Evolutionary conservation across 2,113 vertebrate genomes (phyloP).

Genomic region (Rhea pennata): DNA sequence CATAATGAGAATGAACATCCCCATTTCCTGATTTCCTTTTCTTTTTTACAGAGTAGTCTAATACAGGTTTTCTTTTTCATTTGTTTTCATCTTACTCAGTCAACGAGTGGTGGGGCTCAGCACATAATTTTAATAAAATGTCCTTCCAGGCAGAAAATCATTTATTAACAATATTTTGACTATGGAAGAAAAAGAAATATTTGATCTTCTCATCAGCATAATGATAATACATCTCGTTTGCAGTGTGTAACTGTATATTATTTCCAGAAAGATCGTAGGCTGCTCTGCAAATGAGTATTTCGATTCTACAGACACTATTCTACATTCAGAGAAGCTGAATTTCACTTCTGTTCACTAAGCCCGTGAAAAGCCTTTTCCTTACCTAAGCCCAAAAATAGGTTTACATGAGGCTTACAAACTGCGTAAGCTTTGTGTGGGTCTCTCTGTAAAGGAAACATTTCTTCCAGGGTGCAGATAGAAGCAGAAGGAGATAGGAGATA

Average conservation of each 20-base stretch:
- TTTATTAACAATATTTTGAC: slow-evolving; percentile 62
- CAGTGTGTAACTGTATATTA: slow-evolving; percentile 44
- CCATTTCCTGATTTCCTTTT: background rate
- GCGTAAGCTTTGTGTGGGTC: slow-evolving; percentile 38
- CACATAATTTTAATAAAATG: slow-evolving; percentile 54
- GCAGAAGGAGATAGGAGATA: no score
- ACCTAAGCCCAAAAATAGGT: slow-evolving; percentile 55
- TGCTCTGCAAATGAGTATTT: slow-evolving; percentile 52
- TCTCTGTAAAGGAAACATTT: background rate
- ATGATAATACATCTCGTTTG: slow-evolving; percentile 44
- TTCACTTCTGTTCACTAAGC: slow-evolving; percentile 44
- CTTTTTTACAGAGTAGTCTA: background rate
- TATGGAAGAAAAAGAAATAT: slow-evolving; percentile 45
- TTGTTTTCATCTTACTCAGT: slow-evolving; percentile 39
- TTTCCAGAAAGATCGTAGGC: slow-evolving; percentile 31
- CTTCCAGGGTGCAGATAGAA: background rate
- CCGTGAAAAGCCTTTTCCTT: slow-evolving; percentile 47
- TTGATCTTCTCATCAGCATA: slow-evolving; percentile 59
- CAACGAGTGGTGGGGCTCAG: background rate
- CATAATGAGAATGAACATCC: background rate
- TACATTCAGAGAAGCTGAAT: slow-evolving; percentile 41
- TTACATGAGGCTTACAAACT: slow-evolving; percentile 49
- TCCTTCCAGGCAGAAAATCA: slow-evolving; percentile 60
- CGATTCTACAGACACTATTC: slow-evolving; percentile 38
- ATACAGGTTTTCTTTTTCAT: slow-evolving; percentile 16